Base-by-base conservation (phyloP, 2,888 invertebrate species). In the Apoda limacodes region DNA sequence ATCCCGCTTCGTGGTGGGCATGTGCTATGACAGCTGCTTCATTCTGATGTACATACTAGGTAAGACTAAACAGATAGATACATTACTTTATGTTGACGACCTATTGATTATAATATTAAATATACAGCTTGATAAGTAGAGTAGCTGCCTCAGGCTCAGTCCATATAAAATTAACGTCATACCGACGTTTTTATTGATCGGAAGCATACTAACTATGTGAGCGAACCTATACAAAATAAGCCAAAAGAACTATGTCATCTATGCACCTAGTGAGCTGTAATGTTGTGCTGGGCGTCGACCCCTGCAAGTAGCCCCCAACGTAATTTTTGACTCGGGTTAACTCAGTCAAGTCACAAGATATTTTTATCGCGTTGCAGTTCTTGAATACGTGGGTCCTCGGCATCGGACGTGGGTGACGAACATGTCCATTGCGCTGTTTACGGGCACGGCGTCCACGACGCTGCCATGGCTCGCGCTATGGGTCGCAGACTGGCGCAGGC, bases 1-100 rank as follows among this genome's bases (percentile, higher is more conserved):
- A 3, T 88, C 89, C 59, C 81, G 93, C 26, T 92, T 93, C 62
- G 71, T 92, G 33, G 88, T 90, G 14, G 93, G 93, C 27, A 85
- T 92, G 71, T 88, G 90, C 12, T 92, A 89, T 55, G 92, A 92
- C 62, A 90, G 89, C 58, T 89, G 89, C 59, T 92, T 90, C 61
- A 88, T 89, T 35, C 90, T 92, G 88, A 89, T 92, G 85, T 92
- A 91, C 49, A 92, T 93, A 61, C 68, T 93, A 48, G 89, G 92
- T 92, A 69, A 84, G 83, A 51, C 23, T n/a, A n/a, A n/a, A n/a
- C n/a, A n/a, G n/a, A n/a, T n/a, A n/a, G n/a, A n/a, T n/a, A n/a
- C n/a, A 25, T 9, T 25, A 3, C 9, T 13, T 20, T n/a, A 5
- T 15, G 24, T 5, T 5, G n/a, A n/a, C n/a, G n/a, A n/a, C n/a